Evolutionary conservation across 1,140 invertebrate genomes (phyloP), one percentile per base, ranked within the genome.

Genomic region (Leptopilina clavipes): DNA sequence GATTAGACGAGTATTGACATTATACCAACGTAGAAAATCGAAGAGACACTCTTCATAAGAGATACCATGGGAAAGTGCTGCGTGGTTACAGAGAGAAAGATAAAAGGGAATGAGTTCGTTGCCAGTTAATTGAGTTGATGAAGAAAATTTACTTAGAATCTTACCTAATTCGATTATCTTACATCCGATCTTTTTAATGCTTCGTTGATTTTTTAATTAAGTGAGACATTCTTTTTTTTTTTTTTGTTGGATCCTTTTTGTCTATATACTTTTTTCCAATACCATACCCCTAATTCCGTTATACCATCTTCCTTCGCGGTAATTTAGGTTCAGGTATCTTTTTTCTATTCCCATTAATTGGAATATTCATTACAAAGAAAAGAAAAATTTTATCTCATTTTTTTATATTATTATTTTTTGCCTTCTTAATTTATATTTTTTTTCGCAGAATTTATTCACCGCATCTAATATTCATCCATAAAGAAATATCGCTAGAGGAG

Each of bases 111-210:
- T 40, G 56, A 70, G 59, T 70, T 22, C 37, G 17, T 40, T 75
- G 44, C 59, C n/a, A 43, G 75, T 71, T 76, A 65, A 76, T 76
- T 17, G 52, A 76, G 71, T 76, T 77, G 72, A 77, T 54, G 43
- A 71, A 73, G 43, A 40, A 77, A 71, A 77, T 74, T 77, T 77
- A 73, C 76, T 73, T 54, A 70, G 59, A 73, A 73, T 77, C 73
- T 25, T 52, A 45, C 37, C 22, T 77, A 77, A 77, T 48, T 71
- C 71, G 73, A 74, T 77, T 73, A 77, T 44, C 70, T 54, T 54
- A 65, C 59, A 65, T 65, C 59, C 22, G 59, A 37, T 65, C 59
- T 65, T 65, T 65, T 65, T 65, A 65, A 65, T 37, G 59, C 59
- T 65, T 31, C 59, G 22, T n/a, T 65, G 59, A 65, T 37, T 65